Evolutionary conservation across 2,113 vertebrate genomes (phyloP).

Genomic region (Pachypanchax playfairii): DNA sequence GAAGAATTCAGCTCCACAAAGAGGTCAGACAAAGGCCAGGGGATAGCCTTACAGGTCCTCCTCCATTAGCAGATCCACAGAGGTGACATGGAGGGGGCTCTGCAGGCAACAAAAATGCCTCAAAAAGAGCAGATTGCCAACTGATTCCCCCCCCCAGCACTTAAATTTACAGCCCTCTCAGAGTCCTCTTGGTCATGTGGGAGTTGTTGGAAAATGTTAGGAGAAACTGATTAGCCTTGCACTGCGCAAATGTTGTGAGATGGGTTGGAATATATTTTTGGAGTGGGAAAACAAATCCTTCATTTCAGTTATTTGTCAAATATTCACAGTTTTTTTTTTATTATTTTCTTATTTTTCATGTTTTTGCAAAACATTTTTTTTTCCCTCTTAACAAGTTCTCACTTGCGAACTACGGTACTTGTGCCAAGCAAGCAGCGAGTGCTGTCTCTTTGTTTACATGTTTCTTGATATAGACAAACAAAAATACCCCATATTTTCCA

Average conservation of each 20-base stretch:
- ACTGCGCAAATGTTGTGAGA: slow-evolving; percentile 10
- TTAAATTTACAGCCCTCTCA: slow-evolving; percentile 27
- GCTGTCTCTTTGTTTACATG: slow-evolving; percentile 73
- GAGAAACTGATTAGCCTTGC: slow-evolving; percentile 30
- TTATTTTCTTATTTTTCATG: slow-evolving; percentile 3
- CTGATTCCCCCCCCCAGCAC: slow-evolving; percentile 42
- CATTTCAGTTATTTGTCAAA: slow-evolving; percentile 34
- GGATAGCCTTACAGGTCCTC: slow-evolving; percentile 79
- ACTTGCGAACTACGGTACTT: slow-evolving; percentile 60
- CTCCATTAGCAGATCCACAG: slow-evolving; percentile 67
- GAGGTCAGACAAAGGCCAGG: slow-evolving; percentile 80
- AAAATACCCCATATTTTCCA: slow-evolving; percentile 70
- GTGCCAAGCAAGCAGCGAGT: slow-evolving; percentile 60
- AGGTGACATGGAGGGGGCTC: slow-evolving; percentile 67
- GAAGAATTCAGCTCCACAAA: slow-evolving; percentile 81
- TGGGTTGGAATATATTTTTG: slow-evolving; percentile 28
- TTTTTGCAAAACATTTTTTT: slow-evolving; percentile 42
- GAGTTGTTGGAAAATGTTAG: slow-evolving; percentile 34
- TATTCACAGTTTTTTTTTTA: slow-evolving; percentile 34
- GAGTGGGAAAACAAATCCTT: slow-evolving; percentile 34
- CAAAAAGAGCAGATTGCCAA: slow-evolving; percentile 49
- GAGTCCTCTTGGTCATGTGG: slow-evolving; percentile 15
- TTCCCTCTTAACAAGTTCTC: slow-evolving; percentile 64
- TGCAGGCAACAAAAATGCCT: slow-evolving; percentile 49
- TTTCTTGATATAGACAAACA: slow-evolving; percentile 76